Evolutionary conservation across 2,113 vertebrate species (phyloP).

Genomic region (Leucopsar rothschildi): DNA sequence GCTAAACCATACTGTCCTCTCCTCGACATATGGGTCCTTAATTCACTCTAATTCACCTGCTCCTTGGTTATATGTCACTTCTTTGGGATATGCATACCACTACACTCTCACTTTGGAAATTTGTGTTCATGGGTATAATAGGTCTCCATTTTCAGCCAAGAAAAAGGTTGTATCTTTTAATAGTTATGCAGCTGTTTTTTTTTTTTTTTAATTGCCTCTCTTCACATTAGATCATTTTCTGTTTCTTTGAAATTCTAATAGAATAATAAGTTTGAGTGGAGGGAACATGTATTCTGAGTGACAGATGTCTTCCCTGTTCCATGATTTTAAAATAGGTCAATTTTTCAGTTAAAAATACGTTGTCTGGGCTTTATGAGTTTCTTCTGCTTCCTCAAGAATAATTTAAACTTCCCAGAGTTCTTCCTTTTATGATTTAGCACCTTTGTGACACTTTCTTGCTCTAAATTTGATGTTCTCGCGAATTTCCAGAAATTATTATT

Average conservation of each 20-base stretch:
- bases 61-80: background rate
- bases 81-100: accelerated
- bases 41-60: background rate
- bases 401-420: background rate
- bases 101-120: background rate
- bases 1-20: background rate
- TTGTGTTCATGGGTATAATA: background rate
- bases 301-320: background rate
- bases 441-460: background rate
- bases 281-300: background rate
- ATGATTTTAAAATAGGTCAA: background rate
- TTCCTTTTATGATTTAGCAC: background rate
- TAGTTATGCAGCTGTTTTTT: background rate
- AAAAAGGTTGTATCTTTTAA: background rate
- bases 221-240: background rate
- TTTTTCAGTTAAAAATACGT: background rate
- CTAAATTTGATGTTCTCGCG: background rate
- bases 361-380: background rate
- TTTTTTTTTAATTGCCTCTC: background rate
- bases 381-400: background rate
- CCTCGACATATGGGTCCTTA: background rate
- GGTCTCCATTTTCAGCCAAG: background rate
- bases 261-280: background rate
- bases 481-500: background rate
- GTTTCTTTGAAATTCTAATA: background rate